A percentile compares a stretch with the other conserved stretches of the same genome.
Conservation (phyloP, 1,140 invertebrate genomes). For the Arion vulgaris region DNA sequence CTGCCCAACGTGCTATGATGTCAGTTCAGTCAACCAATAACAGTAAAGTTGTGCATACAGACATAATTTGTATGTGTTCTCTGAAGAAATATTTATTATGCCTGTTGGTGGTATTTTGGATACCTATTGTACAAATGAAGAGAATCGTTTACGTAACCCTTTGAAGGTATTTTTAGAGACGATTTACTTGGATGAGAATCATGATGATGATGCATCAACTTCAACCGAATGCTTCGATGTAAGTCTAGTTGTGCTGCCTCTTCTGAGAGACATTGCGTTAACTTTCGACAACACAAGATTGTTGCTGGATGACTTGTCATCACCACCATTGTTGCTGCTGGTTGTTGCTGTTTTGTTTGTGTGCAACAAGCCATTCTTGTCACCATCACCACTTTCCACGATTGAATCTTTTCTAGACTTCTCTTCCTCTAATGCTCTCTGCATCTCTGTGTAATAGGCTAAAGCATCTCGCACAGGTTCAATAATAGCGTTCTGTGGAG, state of each 20-base stretch:
- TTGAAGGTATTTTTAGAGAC: no score
- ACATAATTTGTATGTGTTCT: no score
- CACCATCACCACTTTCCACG: constrained; percentile 10
- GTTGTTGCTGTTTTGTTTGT: neutral
- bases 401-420: constrained; percentile 55
- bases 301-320: neutral
- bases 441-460: constrained; percentile 77
- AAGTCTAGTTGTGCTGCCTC: constrained; percentile 4
- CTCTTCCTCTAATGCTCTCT: constrained; percentile 67
- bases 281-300: neutral
- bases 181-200: no score
- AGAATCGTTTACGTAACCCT: no score
- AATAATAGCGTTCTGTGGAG: constrained; percentile 77
- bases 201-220: constrained; percentile 7
- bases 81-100: no score
- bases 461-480: constrained; percentile 78
- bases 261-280: constrained; percentile 2
- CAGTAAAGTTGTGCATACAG: no score
- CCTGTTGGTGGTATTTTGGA: no score
- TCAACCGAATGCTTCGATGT: constrained; percentile 24
- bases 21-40: no score
- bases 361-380: constrained; percentile 20
- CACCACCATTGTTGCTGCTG: neutral
- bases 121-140: no score
- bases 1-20: no score